phyloP scores from a whole-genome alignment of 2,797 vertebrate genomes.

The Sitta carolinensis region DNA sequence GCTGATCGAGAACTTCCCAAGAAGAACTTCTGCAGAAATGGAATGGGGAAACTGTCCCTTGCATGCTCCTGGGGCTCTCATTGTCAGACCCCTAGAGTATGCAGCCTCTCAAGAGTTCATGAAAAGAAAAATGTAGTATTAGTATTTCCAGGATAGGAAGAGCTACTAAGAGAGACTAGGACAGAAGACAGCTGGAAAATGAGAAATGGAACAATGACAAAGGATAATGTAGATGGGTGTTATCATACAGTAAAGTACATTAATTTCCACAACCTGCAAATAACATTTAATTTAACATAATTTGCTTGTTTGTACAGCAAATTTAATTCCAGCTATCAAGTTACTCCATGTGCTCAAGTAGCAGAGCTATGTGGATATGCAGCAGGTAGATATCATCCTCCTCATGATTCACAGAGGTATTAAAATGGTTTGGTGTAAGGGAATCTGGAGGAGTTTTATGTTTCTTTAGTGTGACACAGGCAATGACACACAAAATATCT shows the following conservation, averaged over 20 bases:
- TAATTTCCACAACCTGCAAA: background rate
- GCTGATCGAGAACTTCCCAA: background rate
- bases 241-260: background rate
- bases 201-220: background rate
- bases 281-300: background rate
- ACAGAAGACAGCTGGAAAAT: background rate
- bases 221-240: background rate
- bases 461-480: background rate
- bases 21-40: rapidly evolving
- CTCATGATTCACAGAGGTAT: background rate
- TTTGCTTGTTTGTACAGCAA: background rate
- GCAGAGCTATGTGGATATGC: background rate
- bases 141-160: background rate
- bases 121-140: background rate
- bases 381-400: background rate
- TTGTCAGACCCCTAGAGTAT: background rate
- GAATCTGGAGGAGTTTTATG: background rate
- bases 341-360: background rate
- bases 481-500: background rate
- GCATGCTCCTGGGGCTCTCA: background rate
- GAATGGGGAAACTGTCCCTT: background rate
- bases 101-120: background rate
- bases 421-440: background rate
- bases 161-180: background rate
- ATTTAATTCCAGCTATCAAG: background rate